Conservation (phyloP, 1,140 invertebrate genomes). For the Drosophila equinoxialis region DNA sequence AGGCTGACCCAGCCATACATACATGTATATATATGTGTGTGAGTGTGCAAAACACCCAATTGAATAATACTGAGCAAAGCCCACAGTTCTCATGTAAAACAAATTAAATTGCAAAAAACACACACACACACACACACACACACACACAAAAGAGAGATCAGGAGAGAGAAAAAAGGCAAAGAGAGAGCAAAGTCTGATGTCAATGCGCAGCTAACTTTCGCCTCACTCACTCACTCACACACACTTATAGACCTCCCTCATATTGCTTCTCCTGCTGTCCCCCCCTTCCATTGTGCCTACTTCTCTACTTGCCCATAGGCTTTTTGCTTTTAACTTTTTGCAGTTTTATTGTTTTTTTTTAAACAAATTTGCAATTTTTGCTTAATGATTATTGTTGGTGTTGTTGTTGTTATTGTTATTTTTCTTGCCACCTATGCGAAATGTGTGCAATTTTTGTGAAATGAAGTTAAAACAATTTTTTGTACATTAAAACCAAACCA, state of each 20-base stretch:
- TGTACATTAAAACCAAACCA: neutral
- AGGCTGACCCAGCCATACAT: constrained; percentile 32
- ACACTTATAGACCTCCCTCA: neutral
- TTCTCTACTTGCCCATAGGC: constrained; percentile 21
- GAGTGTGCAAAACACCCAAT: constrained; percentile 15
- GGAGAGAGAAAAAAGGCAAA: neutral
- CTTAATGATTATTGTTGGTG: constrained; percentile 16
- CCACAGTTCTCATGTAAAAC: constrained; percentile 60
- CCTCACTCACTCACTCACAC: constrained; percentile 1
- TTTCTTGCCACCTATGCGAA: constrained; percentile 7
- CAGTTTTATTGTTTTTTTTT: neutral
- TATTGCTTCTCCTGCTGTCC: no score
- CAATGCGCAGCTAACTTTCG: constrained; percentile 15
- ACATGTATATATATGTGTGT: constrained; percentile 10
- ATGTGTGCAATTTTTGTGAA: constrained; percentile 28
- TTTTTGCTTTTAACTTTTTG: constrained; percentile 1
- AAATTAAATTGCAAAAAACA: constrained; percentile 52
- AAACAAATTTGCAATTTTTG: constrained; percentile 15
- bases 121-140: no score
- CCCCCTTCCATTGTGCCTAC: neutral
- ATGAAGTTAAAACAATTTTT: neutral
- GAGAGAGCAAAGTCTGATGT: constrained; percentile 1
- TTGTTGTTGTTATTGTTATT: constrained; percentile 1
- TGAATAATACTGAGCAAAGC: constrained; percentile 40
- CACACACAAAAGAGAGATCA: no score